Evolutionary conservation across 2,113 vertebrate genomes (phyloP).

Genomic region (Aegotheles bennettii): DNA sequence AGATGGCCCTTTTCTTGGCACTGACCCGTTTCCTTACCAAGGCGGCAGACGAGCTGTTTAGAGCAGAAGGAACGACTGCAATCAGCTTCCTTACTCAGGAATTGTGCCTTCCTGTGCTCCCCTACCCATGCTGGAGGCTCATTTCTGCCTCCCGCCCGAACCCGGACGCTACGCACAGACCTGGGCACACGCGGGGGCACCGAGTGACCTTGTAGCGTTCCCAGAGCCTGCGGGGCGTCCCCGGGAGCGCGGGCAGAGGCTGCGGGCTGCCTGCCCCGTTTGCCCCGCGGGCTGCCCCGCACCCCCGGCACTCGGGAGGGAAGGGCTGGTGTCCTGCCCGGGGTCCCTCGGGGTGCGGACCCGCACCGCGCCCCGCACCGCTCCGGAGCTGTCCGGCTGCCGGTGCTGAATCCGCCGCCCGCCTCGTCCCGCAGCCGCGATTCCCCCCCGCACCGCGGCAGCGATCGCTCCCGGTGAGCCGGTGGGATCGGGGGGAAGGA

Average conservation of each 20-base stretch:
- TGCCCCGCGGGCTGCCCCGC: not conserved
- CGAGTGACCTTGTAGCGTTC: fast-evolving
- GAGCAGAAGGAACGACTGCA: fast-evolving
- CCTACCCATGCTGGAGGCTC: fast-evolving
- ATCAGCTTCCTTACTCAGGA: fast-evolving
- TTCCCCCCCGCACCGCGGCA: not conserved
- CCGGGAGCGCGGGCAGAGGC: not conserved
- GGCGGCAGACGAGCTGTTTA: fast-evolving
- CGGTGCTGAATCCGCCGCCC: not conserved
- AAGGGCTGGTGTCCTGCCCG: not conserved
- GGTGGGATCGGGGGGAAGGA: not conserved
- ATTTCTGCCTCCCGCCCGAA: fast-evolving
- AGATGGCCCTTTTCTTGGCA: not conserved
- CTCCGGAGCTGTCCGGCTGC: not conserved
- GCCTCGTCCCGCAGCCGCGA: not conserved
- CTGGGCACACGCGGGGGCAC: not conserved
- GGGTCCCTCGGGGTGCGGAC: not conserved
- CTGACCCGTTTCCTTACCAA: fast-evolving
- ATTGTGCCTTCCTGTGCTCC: not conserved
- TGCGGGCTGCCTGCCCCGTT: not conserved
- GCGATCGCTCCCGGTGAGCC: not conserved
- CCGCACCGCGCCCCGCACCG: slow-evolving; percentile 4
- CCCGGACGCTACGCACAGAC: fast-evolving
- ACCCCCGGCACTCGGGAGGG: not conserved
- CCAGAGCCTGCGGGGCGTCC: not conserved